These are phyloP conservation scores for Carassius auratus DNA, from an alignment of 2,113 vertebrate species.

Conservation along the genomic window DNA sequence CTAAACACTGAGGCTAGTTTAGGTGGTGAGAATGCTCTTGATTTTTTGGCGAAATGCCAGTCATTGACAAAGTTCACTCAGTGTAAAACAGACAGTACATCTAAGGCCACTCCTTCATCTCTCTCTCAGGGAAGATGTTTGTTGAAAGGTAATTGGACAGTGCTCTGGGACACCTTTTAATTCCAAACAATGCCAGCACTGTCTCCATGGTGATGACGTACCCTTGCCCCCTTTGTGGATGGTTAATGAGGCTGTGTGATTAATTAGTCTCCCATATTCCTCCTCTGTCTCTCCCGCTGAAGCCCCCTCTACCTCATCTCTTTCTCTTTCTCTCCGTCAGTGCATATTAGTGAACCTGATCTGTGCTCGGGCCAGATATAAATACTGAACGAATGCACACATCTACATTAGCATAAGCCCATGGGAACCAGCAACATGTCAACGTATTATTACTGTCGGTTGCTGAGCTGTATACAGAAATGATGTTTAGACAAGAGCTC, in stretches of 20 bases:
- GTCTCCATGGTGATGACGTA: conserved; percentile 55
- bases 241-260: conserved; percentile 49
- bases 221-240: conserved; percentile 51
- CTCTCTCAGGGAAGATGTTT: not conserved
- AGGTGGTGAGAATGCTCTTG: conserved; percentile 31
- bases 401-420: not conserved
- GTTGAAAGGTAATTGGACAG: conserved; percentile 47
- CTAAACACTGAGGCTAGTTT: not conserved
- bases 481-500: not conserved
- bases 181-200: conserved; percentile 58
- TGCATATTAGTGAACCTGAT: conserved; percentile 31
- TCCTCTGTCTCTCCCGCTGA: conserved; percentile 48
- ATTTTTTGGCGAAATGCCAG: conserved; percentile 2
- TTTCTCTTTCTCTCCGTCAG: not conserved
- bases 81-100: conserved; percentile 36
- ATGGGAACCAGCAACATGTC: not conserved
- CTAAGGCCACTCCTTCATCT: not conserved
- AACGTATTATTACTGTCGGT: not conserved
- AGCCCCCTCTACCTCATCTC: conserved; percentile 18
- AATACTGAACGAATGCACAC: not conserved
- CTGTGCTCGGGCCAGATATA: conserved; percentile 23
- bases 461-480: not conserved
- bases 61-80: conserved; percentile 8
- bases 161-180: conserved; percentile 37
- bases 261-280: conserved; percentile 61